Base-by-base conservation (phyloP, 2,888 invertebrate genomes). In the Dysmachus trigonus region DNA sequence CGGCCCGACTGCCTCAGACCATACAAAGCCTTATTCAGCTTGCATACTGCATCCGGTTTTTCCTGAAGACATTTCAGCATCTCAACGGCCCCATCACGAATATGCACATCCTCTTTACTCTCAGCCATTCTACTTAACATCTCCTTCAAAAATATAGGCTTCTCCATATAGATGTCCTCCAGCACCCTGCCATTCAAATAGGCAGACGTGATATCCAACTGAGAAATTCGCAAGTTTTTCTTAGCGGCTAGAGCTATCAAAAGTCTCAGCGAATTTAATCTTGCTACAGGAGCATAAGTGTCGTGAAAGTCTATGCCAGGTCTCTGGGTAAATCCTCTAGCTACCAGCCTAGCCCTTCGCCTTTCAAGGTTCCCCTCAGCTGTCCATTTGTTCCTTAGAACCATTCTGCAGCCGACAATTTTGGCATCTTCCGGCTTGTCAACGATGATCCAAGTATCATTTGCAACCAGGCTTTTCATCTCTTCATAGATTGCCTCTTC, bases 281-380 rank as follows among this genome's bases (percentile, higher is more conserved):
- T 15, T 8, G 38, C 22, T 18, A 84, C 84, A 41, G 84, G 84
- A 6, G 84, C 18, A 73, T 18, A 84, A 0, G 84, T 73, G 22
- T 84, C 84, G 27, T 72, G 10, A 30, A 38, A 84, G n/a, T 72
- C 84, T 4, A 84, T 30, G 1, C 84, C 72, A 15, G n/a, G 22
- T 10, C n/a, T 22, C 22, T 84, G 84, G 18, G 5, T 22, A 31
- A 62, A 85, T 18, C 85, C 53, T 18, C 27, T 73, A 7, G 85
- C 85, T 18, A 85, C 85, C 5, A 85, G 8, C 2, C 85, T 22
- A 38, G 85, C 85, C 81, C 31, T 81, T 53, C 51, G 47, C 7
- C 81, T 15, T 30, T 81, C 51, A 15, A 51, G 27, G 4, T 47
- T 30, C 10, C 30, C 30, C 1, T 27, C 22, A 7, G 27, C 31